These are phyloP conservation scores for Thomomys bottae DNA, from an alignment of 2,113 vertebrate genomes.

Conservation along the genomic window DNA sequence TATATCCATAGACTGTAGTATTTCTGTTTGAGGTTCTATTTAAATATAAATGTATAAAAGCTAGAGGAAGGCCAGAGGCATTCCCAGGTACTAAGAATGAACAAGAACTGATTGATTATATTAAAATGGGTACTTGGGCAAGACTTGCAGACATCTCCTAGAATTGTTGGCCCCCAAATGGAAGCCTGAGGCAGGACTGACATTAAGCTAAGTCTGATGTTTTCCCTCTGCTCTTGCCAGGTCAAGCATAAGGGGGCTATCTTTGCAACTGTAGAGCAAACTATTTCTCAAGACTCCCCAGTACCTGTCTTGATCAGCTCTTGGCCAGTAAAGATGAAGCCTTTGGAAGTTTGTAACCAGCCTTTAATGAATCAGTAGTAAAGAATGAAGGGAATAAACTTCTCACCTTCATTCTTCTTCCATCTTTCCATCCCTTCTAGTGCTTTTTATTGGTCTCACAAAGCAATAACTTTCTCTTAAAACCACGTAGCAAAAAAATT, in stretches of 20 bases:
- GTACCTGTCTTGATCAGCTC: neutral
- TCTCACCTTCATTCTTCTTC: neutral
- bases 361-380: neutral
- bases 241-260: neutral
- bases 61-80: neutral
- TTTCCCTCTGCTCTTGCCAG: neutral
- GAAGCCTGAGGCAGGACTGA: neutral
- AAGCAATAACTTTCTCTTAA: constrained; percentile 5
- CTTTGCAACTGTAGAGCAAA: neutral
- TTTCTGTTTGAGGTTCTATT: neutral
- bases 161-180: neutral
- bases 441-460: neutral
- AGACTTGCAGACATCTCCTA: neutral
- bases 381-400: neutral
- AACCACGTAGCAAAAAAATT: neutral
- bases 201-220: neutral
- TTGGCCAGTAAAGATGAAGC: neutral
- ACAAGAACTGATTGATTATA: neutral
- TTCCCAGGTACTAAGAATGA: neutral
- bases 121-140: constrained; percentile 30
- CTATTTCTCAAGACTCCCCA: neutral
- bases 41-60: constrained; percentile 9
- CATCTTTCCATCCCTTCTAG: neutral
- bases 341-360: neutral
- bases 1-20: neutral